Conservation (phyloP, 2,113 vertebrate species). For the Trachemys scripta region DNA sequence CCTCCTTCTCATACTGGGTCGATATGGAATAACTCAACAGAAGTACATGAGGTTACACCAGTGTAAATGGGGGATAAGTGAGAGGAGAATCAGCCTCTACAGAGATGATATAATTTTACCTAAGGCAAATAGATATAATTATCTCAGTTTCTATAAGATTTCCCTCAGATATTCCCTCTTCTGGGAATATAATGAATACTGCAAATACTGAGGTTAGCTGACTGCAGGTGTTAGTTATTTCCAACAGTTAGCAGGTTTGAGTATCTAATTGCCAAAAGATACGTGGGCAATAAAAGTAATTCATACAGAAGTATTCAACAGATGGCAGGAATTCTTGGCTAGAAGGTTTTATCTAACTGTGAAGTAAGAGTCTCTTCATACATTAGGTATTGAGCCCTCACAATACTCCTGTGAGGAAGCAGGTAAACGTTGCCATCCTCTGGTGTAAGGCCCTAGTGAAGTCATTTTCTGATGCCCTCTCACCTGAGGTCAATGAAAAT, state of each 20-base stretch:
- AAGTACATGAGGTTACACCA: background rate
- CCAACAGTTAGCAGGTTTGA: background rate
- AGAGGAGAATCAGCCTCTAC: background rate
- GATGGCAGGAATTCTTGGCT: background rate
- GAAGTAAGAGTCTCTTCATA: background rate
- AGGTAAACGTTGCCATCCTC: background rate
- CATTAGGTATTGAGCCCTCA: background rate
- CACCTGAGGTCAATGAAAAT: background rate
- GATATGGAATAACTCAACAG: background rate
- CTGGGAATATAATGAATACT: background rate
- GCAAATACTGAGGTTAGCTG: background rate
- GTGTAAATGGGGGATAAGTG: background rate
- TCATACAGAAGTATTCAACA: background rate
- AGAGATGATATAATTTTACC: background rate
- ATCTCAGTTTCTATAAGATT: conserved; percentile 21
- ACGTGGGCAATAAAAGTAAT: background rate
- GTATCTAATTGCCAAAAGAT: background rate
- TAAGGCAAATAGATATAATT: background rate
- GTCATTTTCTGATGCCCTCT: background rate
- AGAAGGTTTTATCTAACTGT: background rate
- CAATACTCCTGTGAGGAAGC: background rate
- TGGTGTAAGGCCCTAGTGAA: background rate
- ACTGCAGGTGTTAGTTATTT: background rate
- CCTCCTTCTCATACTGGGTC: background rate
- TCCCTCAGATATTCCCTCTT: background rate